Percentiles rank a stretch among this genome's conserved stretches.
Conservation (phyloP, 2,113 vertebrate species). For the Brienomyrus brachyistius region DNA sequence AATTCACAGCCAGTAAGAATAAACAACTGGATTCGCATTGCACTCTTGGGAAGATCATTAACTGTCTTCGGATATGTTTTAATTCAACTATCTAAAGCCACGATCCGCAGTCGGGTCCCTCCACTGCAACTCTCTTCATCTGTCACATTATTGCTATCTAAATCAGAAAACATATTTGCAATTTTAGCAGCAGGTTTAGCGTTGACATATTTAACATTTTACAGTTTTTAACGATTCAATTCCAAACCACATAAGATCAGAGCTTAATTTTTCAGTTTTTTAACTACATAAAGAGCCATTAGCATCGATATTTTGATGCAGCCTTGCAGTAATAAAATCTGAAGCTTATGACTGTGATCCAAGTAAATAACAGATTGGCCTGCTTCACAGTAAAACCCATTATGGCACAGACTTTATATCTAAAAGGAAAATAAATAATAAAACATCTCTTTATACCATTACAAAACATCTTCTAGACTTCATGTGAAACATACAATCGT, state of each 20-base stretch:
- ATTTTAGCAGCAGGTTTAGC: background rate
- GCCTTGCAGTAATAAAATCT: background rate
- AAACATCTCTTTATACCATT: background rate
- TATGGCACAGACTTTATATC: background rate
- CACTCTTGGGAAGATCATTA: background rate
- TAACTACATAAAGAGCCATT: background rate
- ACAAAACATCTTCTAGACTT: slow-evolving; percentile 4
- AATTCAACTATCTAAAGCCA: background rate
- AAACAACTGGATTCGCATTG: background rate
- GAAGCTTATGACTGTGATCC: slow-evolving; percentile 16
- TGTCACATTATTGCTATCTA: background rate
- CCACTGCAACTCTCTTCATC: background rate
- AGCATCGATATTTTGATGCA: background rate
- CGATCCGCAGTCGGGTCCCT: background rate
- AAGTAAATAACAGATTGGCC: background rate
- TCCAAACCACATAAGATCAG: background rate
- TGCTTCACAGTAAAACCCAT: slow-evolving; percentile 11
- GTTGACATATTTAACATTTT: background rate
- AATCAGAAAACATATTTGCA: background rate
- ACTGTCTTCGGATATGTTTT: background rate
- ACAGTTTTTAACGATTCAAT: background rate
- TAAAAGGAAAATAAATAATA: background rate
- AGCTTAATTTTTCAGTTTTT: background rate
- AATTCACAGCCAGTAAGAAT: background rate
- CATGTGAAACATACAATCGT: slow-evolving; percentile 13